phyloP scores from a whole-genome alignment of 2,113 vertebrate species.

The Percopsis transmontana region DNA sequence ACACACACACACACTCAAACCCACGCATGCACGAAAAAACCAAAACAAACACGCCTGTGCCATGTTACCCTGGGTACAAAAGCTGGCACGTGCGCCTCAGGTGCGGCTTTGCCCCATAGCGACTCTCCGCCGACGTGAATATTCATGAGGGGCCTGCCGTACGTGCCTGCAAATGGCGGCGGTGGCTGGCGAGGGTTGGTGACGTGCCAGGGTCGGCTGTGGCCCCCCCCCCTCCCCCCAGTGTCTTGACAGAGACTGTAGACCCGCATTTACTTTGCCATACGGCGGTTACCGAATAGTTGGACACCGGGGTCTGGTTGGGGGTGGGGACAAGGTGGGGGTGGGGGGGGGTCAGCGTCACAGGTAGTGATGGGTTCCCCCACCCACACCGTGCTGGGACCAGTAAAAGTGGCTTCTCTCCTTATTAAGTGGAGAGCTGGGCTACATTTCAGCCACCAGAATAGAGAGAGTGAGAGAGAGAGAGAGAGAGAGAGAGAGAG shows the following conservation, averaged over 20 bases:
- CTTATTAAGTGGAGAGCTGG: conserved; percentile 32
- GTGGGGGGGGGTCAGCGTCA: conserved; percentile 9
- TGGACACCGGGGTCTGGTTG: conserved; percentile 35
- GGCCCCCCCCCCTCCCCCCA: too few species aligned
- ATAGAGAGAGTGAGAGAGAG: too few species aligned
- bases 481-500: too few species aligned
- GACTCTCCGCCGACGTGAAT: conserved; percentile 10
- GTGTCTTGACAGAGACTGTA: too few species aligned
- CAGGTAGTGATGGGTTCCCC: conserved; percentile 29
- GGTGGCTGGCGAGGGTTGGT: conserved; percentile 10
- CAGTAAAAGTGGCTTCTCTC: conserved; percentile 3
- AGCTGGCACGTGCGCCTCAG: conserved; percentile 33
- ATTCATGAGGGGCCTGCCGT: conserved; percentile 35
- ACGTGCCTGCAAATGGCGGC: conserved; percentile 18
- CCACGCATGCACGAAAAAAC: conserved; percentile 24
- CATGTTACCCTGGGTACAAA: not conserved
- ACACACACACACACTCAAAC: conserved; percentile 10
- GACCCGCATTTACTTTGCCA: conserved; percentile 19
- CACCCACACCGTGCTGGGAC: conserved; percentile 20
- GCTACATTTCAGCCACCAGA: conserved; percentile 4
- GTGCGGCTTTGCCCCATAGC: conserved; percentile 23
- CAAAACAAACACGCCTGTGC: not conserved
- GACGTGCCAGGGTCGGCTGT: conserved; percentile 33
- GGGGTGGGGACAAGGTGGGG: conserved; percentile 5
- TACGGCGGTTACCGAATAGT: conserved; percentile 1